These are phyloP conservation scores for Cirrhinus mrigala DNA, from an alignment of 2,797 vertebrate species.

Conservation along the genomic window DNA sequence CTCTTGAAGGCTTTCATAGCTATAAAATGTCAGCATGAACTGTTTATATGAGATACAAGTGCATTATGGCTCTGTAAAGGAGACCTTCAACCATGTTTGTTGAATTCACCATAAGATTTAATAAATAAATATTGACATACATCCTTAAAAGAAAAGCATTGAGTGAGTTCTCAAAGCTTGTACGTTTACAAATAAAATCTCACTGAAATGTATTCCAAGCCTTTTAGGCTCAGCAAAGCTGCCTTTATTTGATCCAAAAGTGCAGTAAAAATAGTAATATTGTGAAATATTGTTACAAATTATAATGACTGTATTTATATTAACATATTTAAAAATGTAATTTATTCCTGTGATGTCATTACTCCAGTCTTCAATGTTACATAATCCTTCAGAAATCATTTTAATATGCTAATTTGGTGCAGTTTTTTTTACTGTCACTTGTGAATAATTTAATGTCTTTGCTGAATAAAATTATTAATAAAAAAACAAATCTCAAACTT, in stretches of 20 bases:
- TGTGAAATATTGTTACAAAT: neutral
- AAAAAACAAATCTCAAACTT: neutral
- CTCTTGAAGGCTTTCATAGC: constrained; percentile 40
- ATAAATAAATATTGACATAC: neutral
- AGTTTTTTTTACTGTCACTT: neutral
- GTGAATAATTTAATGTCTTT: neutral
- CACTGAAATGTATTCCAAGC: neutral
- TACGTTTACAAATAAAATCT: neutral
- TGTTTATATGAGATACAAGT: constrained; percentile 33
- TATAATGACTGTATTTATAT: neutral
- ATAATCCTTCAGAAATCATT: neutral
- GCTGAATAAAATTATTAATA: neutral
- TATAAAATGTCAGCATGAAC: constrained; percentile 31
- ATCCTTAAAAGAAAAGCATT: neutral
- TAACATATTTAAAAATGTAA: neutral
- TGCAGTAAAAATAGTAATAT: neutral
- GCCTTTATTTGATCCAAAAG: neutral
- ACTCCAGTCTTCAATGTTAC: neutral
- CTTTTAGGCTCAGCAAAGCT: neutral
- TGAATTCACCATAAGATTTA: neutral
- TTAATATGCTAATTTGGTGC: neutral
- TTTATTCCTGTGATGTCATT: neutral
- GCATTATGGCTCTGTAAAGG: constrained; percentile 16
- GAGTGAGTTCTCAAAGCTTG: neutral
- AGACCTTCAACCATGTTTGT: constrained; percentile 26